These are phyloP conservation scores for Dichetophora obliterata DNA, from an alignment of 2,888 invertebrate genomes.

Conservation along the genomic window DNA sequence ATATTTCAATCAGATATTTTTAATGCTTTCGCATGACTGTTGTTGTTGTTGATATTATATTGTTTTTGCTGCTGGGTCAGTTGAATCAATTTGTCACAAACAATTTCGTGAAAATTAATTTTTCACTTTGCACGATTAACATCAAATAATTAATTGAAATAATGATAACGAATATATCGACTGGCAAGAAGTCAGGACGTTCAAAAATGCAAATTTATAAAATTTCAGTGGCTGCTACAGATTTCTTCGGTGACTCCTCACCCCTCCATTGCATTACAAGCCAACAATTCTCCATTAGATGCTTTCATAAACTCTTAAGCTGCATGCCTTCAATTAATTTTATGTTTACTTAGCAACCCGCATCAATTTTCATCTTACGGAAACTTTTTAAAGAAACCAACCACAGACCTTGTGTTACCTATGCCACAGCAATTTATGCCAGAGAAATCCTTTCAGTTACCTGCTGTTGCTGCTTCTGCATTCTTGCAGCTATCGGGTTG, in stretches of 20 bases:
- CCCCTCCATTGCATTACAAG: not conserved
- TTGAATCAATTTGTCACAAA: constrained; percentile 30
- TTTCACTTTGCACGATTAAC: constrained; percentile 23
- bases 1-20: constrained; percentile 16
- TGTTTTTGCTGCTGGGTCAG: constrained; percentile 3
- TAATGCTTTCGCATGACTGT: not conserved
- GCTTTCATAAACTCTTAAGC: not conserved
- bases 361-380: constrained; percentile 19
- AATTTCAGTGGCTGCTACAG: not conserved
- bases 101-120: constrained; percentile 17
- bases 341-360: constrained; percentile 19
- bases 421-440: constrained; percentile 25
- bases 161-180: constrained; percentile 6
- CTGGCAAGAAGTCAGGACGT: not conserved
- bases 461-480: not conserved
- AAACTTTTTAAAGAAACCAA: constrained; percentile 1
- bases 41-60: not conserved
- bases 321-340: constrained; percentile 29
- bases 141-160: constrained; percentile 21
- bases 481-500: not conserved
- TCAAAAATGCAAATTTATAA: not conserved
- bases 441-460: not conserved
- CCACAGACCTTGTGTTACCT: constrained; percentile 15
- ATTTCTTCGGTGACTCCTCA: not conserved
- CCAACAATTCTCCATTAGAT: not conserved